Percentiles rank a stretch among this genome's conserved stretches.
phyloP scores from a whole-genome alignment of 2,113 vertebrate species.

The Albula glossodonta region DNA sequence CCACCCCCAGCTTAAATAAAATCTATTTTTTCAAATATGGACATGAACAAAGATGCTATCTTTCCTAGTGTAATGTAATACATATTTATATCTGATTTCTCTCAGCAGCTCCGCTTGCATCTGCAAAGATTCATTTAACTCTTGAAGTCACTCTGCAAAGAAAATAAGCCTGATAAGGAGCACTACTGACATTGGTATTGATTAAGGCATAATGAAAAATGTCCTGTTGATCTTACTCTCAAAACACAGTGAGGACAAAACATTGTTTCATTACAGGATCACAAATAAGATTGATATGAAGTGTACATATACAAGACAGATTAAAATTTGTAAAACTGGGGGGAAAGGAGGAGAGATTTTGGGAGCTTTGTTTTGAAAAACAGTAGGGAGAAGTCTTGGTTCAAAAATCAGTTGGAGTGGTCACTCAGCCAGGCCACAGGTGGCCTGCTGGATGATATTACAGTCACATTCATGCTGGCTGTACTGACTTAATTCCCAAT shows the following conservation, averaged over 20 bases:
- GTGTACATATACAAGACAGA: background rate
- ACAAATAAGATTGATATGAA: background rate
- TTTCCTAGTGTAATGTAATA: slow-evolving; percentile 14
- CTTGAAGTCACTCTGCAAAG: background rate
- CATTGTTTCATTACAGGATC: background rate
- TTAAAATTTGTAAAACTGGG: background rate
- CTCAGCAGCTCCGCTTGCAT: background rate
- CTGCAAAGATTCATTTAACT: slow-evolving; percentile 1
- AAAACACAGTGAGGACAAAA: background rate
- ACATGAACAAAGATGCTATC: background rate
- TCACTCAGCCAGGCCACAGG: background rate
- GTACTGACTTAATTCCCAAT: background rate
- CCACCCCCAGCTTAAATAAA: background rate
- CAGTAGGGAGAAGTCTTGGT: background rate
- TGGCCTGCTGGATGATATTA: background rate
- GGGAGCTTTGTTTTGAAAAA: too few relatives aligned
- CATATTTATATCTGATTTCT: slow-evolving; percentile 16
- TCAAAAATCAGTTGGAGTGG: background rate
- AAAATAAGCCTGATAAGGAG: background rate
- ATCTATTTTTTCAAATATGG: slow-evolving; percentile 9
- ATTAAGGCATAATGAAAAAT: background rate
- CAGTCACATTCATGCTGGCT: background rate
- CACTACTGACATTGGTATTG: background rate
- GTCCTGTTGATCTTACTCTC: background rate
- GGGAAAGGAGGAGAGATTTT: too few relatives aligned